Evolutionary conservation across 92 coral and sea anemone species (phyloP), one percentile per base, ranked within the genome.

Genomic region (Virgularia gustaviana): DNA sequence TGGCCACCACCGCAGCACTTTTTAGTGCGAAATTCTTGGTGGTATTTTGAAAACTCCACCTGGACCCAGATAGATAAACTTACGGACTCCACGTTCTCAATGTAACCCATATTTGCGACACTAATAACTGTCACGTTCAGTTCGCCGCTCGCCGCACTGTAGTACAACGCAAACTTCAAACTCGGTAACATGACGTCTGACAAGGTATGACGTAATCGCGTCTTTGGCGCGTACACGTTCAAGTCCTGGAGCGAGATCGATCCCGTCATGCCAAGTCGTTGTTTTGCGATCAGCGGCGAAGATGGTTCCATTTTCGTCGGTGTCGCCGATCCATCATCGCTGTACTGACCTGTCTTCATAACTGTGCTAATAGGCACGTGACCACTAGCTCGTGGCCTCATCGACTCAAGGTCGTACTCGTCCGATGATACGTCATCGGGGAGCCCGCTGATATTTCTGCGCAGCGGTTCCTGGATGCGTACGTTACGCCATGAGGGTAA

Each of bases 81-180:
- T 31, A 61, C 43, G 9, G 53, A 35, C 23, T 68, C 35, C 2
- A 49, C 32, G 32, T 49, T 51, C 54, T 43, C 33, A 4, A 68
- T 13, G 43, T 12, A 36, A 13, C 59, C 34, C 35, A 68, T 12
- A 34, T 68, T 49, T 18, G 70, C 45, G 36, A 92, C 86, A 41
- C 88, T 90, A 16, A 87, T 77, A 0, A 92, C 98, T 0, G 98
- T 92, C 38, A 92, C 80, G 61, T 92, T 96, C 12, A 92, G 49
- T 43, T 92, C 98, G 66, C 90, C 88, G 10, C 90, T 84, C 6
- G 90, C 96, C 6, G 89, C 86, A 38, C 88, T 90, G 68, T 89
- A 92, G 58, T 89, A 92, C 62, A 90, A 81, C 13, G 98, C 90
- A 37, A 90, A 84, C 36, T 92, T 68, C 36, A 68, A 12, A 49